Evolutionary conservation across 2,113 vertebrate genomes (phyloP), one percentile per base, ranked within the genome.

Genomic region (Gracilinanus agilis): DNA sequence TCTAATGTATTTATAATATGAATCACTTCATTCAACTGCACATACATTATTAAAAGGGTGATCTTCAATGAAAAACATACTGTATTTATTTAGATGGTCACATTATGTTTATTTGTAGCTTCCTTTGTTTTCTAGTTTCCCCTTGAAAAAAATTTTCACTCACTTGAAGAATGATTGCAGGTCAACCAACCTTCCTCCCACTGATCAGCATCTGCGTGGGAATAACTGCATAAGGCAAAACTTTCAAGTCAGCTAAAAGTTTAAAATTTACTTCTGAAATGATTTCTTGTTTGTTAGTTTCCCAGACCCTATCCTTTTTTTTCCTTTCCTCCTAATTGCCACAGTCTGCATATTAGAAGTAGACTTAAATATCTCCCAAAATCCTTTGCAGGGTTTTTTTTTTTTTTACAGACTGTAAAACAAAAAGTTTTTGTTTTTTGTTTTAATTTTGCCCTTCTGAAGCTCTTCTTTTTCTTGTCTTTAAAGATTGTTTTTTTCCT

Each of bases 1-100:
- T 94, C 54, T 91, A 96, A 58, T 95, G 44, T 67, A 94, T 95
- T 95, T 97, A 94, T 53, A 96, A 83, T 97, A 97, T 98, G 55
- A 90, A 91, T 58, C 55, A 54, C 91, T 95, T 34, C 55, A 90
- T 11, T 27, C 54, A 55, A 54, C 8, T 88, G 94, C 61, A 83
- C 91, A 96, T 34, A 19, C 93, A 97, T 91, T 94, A 88, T 93
- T 89, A 53, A 96, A 94, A 93, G 67, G 40, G 19, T 34, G 67
- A 23, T 29, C 25, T 16, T 91, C 97, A 96, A 97, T 97, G 95
- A 94, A 96, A 95, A 96, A 94, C 54, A 95, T 40, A 40, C 8
- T 40, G 34, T 83, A 40, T 34, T 83, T 83, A 83, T 83, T 83
- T 40, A 83, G n/a, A 83, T 40, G 67, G 67, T 83, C n/a, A 40